Evolutionary conservation across 1,140 invertebrate species (phyloP), one percentile per base, ranked within the genome.

Genomic region (Drosophila lacteicornis): DNA sequence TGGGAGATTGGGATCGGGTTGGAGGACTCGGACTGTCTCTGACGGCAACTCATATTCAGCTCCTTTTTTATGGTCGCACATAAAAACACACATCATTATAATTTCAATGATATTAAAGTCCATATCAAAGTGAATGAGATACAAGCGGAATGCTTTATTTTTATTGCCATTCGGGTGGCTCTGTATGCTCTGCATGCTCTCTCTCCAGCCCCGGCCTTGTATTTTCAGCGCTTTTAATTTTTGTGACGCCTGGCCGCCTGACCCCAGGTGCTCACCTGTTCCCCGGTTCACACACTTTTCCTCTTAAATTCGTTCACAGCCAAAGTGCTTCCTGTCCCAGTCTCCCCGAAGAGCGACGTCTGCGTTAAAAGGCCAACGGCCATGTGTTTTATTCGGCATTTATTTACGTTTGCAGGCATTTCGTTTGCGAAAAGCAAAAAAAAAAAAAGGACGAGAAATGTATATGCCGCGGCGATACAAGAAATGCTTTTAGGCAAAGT

Each of bases 31-130:
- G 13, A 19, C 27, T 25, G 56, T 30, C 17, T 22, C 51, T 55
- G 51, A 38, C 51, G 19, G 33, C 42, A 22, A 43, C 51, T 33
- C 36, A 55, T 25, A 51, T 40, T 67, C 46, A 38, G 30, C 13
- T 70, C 38, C 22, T 53, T 43, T 49, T 83, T 86, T 86, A 86
- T 82, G 79, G 79, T 66, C 67, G 66, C 70, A 55, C 67, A 88
- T 87, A 80, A 86, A 87, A 71, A 61, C 85, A 84, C 85, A 88
- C 84, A 84, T 87, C 86, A 87, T 88, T 90, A 90, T 88, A 90
- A 88, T 88, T 88, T 88, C 78, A 88, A 90, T 88, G 84, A 84
- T 84, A 90, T 88, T 87, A 80, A 79, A 88, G 80, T 84, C 82
- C 77, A 88, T 88, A 84, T 87, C 84, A 88, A 88, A 87, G 80